A percentile compares a stretch with the other conserved stretches of the same genome.
Evolutionary conservation across 2,888 invertebrate species (phyloP).

Genomic region (Xestia rhomboidea): DNA sequence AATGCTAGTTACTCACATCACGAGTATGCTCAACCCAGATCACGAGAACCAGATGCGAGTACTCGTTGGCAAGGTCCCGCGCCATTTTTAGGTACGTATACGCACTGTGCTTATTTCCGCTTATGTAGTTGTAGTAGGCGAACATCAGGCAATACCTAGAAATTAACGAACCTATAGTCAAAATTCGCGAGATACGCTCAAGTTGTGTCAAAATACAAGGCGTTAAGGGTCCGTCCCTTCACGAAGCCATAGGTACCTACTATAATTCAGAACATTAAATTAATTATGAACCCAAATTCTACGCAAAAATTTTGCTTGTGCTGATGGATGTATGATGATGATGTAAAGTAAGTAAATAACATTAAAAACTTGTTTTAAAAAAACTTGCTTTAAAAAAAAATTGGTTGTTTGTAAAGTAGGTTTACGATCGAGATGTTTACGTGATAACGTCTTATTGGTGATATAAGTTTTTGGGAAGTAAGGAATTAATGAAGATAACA

Average conservation of each 20-base stretch:
- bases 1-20: conserved; percentile 80
- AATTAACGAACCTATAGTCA: conserved; percentile 43
- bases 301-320: no score
- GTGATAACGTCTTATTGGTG: no score
- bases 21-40: conserved; percentile 89
- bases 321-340: no score
- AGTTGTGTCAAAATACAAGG: neutral
- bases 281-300: no score
- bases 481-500: no score
- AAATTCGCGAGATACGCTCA: neutral
- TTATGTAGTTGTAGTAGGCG: conserved; percentile 89
- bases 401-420: no score
- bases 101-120: conserved; percentile 80
- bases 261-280: neutral
- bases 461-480: no score
- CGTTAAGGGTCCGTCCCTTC: neutral
- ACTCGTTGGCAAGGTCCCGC: conserved; percentile 77
- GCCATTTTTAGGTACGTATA: conserved; percentile 82
- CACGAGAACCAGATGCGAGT: conserved; percentile 81
- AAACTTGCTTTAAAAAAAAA: no score
- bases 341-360: no score
- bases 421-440: no score
- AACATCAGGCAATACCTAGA: conserved; percentile 88
- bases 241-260: neutral
- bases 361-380: no score